Percentiles rank a stretch among this genome's conserved stretches.
phyloP scores from a whole-genome alignment of 2,888 invertebrate genomes.

The Ptilodon capucinus region DNA sequence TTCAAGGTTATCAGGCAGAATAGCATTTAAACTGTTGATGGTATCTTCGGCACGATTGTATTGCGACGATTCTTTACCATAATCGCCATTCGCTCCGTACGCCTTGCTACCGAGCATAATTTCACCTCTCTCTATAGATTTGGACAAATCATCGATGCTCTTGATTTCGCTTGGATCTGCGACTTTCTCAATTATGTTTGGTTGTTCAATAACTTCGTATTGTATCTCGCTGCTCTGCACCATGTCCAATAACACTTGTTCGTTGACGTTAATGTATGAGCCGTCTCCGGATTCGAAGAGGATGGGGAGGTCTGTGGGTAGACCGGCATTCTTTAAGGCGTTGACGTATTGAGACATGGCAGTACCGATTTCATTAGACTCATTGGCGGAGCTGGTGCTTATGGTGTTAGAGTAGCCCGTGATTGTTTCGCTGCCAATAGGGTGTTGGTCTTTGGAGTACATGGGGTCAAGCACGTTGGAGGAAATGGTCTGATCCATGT shows the following conservation, averaged over 20 bases:
- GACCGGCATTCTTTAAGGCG: conserved; percentile 71
- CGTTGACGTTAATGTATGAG: conserved; percentile 84
- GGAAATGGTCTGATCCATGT: conserved; percentile 64
- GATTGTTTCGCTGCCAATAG: conserved; percentile 57
- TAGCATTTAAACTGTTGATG: conserved; percentile 67
- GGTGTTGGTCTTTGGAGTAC: conserved; percentile 58
- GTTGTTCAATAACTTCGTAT: conserved; percentile 79
- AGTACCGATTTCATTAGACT: conserved; percentile 56
- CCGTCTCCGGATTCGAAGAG: conserved; percentile 85
- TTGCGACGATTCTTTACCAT: conserved; percentile 53
- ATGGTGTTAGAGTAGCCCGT: conserved; percentile 54
- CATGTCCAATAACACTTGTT: conserved; percentile 83
- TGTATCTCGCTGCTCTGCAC: conserved; percentile 79
- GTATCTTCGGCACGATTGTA: conserved; percentile 61
- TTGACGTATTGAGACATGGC: conserved; percentile 79
- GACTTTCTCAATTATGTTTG: conserved; percentile 77
- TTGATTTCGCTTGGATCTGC: conserved; percentile 77
- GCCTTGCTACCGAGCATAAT: conserved; percentile 62
- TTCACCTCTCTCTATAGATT: conserved; percentile 75
- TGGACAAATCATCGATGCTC: conserved; percentile 76
- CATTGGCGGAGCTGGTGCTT: conserved; percentile 45
- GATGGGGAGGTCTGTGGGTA: conserved; percentile 79
- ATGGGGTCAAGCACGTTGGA: conserved; percentile 62
- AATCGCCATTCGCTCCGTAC: conserved; percentile 48
- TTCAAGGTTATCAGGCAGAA: conserved; percentile 72